Percentiles rank a stretch among this genome's conserved stretches.
phyloP scores from a whole-genome alignment of 2,113 vertebrate genomes.

The Tinamus guttatus region DNA sequence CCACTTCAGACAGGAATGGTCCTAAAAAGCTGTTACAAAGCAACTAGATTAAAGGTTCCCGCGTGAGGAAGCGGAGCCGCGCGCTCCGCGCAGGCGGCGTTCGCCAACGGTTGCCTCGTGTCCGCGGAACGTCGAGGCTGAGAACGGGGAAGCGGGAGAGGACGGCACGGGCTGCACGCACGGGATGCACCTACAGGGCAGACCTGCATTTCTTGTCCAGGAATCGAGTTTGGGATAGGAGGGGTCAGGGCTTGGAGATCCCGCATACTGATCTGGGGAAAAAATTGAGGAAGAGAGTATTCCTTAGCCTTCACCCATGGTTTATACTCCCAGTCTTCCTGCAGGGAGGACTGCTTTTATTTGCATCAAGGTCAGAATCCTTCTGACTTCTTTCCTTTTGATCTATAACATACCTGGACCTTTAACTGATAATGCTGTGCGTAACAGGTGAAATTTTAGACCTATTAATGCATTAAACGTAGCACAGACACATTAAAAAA shows the following conservation, averaged over 20 bases:
- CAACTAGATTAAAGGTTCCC: neutral
- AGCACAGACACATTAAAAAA: neutral
- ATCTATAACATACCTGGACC: neutral
- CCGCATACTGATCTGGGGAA: neutral
- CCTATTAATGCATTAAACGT: neutral
- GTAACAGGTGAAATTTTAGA: neutral
- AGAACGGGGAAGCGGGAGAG: neutral
- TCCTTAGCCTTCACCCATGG: too few relatives aligned
- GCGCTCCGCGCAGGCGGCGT: fast-evolving
- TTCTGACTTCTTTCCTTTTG: neutral
- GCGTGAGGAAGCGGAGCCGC: fast-evolving
- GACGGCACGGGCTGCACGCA: neutral
- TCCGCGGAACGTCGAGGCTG: fast-evolving
- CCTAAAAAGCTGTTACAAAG: neutral
- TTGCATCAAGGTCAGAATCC: neutral
- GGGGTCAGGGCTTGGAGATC: neutral
- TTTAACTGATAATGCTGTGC: neutral
- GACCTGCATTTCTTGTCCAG: neutral
- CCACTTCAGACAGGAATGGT: neutral
- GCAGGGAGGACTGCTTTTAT: neutral
- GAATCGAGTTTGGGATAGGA: neutral
- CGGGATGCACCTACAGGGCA: neutral
- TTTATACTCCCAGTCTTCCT: neutral
- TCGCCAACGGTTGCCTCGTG: neutral
- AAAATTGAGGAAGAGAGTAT: neutral